Evolutionary conservation across 2,113 vertebrate genomes (phyloP), one percentile per base, ranked within the genome.

Genomic region (Psephotus haematonotus): DNA sequence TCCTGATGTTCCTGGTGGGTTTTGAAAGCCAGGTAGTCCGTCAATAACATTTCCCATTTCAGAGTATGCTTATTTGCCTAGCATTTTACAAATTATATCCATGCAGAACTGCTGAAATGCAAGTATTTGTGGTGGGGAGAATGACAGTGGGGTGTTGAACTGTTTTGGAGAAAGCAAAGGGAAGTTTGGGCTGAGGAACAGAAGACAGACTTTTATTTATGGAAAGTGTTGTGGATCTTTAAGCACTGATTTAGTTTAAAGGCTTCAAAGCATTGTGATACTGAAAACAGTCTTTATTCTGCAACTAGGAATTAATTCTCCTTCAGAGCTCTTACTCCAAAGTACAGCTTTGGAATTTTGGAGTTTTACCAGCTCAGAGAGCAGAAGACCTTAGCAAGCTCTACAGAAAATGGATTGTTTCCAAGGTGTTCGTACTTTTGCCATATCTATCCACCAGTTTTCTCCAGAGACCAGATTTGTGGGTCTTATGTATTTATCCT

Each of bases 51-150:
- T 96, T 71, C 86, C 80, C 57, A 43, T 8, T 79, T 91, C 74
- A 28, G 77, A 68, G 74, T 4, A 13, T 57, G 76, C 83, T 90
- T 82, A 57, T 93, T 93, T 84, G 74, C 93, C 74, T 49, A 90
- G 90, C 92, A 86, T 93, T 96, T 96, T 94, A 65, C 90, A 96
- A 91, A 96, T 95, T 92, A 86, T 89, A 44, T 82, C 92, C 69
- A 5, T 13, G 62, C 74, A 72, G 92, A 94, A 92, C 80, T 90
- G 93, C 92, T 96, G 90, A 97, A 86, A 47, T 29, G 86, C 91
- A 43, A n/a, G 52, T 91, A 69, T 95, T 95, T 33, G 83, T 86
- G 65, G 17, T 79, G 69, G 55, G 49, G 33, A 55, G 71, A 85
- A 7, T 43, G 57, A 78, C 72, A 79, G 80, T 3, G 0, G 44